Base-by-base conservation (phyloP, 2,113 vertebrate genomes). In the Aspidoscelis tigris region DNA sequence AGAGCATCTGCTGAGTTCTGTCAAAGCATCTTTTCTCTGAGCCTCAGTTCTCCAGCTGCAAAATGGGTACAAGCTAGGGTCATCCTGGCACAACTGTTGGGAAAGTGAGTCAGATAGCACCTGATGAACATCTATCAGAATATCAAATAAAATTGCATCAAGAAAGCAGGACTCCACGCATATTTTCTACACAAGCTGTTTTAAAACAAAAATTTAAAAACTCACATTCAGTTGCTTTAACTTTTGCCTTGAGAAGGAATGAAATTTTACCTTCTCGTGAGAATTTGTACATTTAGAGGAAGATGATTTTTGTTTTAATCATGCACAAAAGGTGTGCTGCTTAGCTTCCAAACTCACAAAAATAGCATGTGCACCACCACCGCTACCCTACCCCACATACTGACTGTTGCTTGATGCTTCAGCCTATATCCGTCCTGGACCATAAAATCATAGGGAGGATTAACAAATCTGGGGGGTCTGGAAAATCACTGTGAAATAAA, bases 381-480 rank as follows among this genome's bases (percentile, higher is more conserved):
- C 8, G 14, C 55, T 33, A 33, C 33, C 33, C 33, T 61, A 18
- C 3, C 18, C 18, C 58, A 16, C 55, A 89, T 89, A 91, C 88
- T 91, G 92, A 92, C 88, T 90, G 88, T 86, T 92, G 86, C 91
- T 90, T 83, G 84, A 88, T 89, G 71, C 83, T 92, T 91, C 89
- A 86, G 87, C 82, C 82, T 83, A 89, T 93, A 93, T 91, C 92
- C 91, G 88, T 87, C 89, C 84, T 44, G 77, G 85, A 89, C 83
- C 90, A 81, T 88, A 88, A 53, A 93, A 84, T 87, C 91, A 93
- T 75, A 87, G 70, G 61, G 76, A 79, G 90, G 93, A 91, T 93
- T 90, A 91, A 79, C 90, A 88, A 69, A 82, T 90, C 88, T 4
- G 21, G 47, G 20, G 18, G 1, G 7, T 0, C 4, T 26, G 68